phyloP scores from a whole-genome alignment of 1,140 invertebrate genomes.

The Hyposmocoma kahamanoa region DNA sequence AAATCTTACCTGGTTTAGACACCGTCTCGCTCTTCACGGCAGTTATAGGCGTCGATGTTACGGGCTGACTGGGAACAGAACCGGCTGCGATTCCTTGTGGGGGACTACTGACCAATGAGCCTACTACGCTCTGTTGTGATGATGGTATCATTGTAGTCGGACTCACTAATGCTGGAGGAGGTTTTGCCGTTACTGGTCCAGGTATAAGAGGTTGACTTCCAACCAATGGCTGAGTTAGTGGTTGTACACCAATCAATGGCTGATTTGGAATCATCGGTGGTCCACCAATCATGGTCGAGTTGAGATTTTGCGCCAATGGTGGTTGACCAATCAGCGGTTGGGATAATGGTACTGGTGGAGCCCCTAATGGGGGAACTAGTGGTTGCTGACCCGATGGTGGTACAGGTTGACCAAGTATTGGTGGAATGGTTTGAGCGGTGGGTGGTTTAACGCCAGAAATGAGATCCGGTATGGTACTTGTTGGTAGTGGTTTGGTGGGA shows the following conservation, averaged over 20 bases:
- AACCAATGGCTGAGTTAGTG: background rate
- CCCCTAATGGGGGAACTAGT: background rate
- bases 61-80: constrained; percentile 34
- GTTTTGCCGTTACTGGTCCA: constrained; percentile 25
- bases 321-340: constrained; percentile 33
- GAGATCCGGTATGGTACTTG: constrained; percentile 40
- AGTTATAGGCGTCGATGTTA: constrained; percentile 53
- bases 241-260: background rate
- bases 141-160: constrained; percentile 27
- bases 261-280: constrained; percentile 10
- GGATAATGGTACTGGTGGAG: background rate
- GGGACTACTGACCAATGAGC: constrained; percentile 32
- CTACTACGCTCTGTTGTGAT: constrained; percentile 31
- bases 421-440: constrained; percentile 15
- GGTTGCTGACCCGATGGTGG: background rate
- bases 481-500: constrained; percentile 34
- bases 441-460: constrained; percentile 60
- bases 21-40: constrained; percentile 45
- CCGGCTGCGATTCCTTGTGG: constrained; percentile 27
- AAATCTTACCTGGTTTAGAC: constrained; percentile 58
- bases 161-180: constrained; percentile 16
- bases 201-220: constrained; percentile 16
- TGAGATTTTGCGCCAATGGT: constrained; percentile 1
- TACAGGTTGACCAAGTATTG: constrained; percentile 24
- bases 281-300: constrained; percentile 33